Conservation (phyloP, 2,888 invertebrate species). For the Chalcosyrphus nemorum region DNA sequence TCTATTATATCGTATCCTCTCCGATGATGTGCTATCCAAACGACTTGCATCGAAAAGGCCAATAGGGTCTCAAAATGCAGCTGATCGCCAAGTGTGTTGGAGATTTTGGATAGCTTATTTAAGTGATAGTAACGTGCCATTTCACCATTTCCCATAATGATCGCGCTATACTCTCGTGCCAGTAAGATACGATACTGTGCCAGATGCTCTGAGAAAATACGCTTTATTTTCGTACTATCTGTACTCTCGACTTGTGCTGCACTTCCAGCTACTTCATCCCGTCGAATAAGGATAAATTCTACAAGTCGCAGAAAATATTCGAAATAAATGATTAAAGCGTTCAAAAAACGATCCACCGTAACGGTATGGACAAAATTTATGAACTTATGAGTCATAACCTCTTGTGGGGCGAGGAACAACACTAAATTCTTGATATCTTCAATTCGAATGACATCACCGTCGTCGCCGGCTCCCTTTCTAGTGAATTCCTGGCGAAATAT, state of each 20-base stretch:
- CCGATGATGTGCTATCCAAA: slow-evolving; percentile 80
- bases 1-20: slow-evolving; percentile 78
- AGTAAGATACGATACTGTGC: slow-evolving; percentile 79
- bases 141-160: slow-evolving; percentile 77
- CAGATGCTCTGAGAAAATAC: slow-evolving; percentile 77
- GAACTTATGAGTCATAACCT: slow-evolving; percentile 76
- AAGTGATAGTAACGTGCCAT: slow-evolving; percentile 78
- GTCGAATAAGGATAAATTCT: slow-evolving; percentile 79
- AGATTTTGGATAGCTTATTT: slow-evolving; percentile 76
- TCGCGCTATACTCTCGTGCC: slow-evolving; percentile 79
- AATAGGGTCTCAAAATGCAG: slow-evolving; percentile 78
- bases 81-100: slow-evolving; percentile 76
- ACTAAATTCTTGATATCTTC: slow-evolving; percentile 80
- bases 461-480: slow-evolving; percentile 71
- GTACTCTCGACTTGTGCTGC: slow-evolving; percentile 77
- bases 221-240: slow-evolving; percentile 78
- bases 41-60: slow-evolving; percentile 77
- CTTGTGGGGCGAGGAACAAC: slow-evolving; percentile 78
- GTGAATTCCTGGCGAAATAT: slow-evolving; percentile 78
- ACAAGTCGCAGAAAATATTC: slow-evolving; percentile 80
- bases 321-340: slow-evolving; percentile 80
- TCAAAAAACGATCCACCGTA: slow-evolving; percentile 77
- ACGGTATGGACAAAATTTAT: slow-evolving; percentile 78
- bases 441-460: slow-evolving; percentile 77
- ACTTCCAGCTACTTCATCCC: slow-evolving; percentile 78